Evolutionary conservation across 2,113 vertebrate species (phyloP).

Genomic region (Stictonetta naevosa): DNA sequence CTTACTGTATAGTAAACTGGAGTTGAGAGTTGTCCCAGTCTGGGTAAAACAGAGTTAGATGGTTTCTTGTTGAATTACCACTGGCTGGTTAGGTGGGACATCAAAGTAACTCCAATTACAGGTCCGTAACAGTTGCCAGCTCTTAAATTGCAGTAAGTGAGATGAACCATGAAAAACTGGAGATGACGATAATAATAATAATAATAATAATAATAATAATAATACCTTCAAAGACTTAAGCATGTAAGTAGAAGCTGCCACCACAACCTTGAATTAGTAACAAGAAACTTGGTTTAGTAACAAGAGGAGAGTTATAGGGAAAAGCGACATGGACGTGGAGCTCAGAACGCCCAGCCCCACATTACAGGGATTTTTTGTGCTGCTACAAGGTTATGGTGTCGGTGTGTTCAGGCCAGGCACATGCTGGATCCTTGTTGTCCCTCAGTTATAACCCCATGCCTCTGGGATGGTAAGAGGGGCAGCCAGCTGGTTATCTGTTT

Average conservation of each 20-base stretch:
- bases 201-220: no score
- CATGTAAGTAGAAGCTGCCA: background rate
- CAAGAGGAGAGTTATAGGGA: background rate
- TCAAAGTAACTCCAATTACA: background rate
- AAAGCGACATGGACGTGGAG: background rate
- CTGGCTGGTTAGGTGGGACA: accelerated
- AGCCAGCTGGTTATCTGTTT: background rate
- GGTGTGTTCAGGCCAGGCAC: background rate
- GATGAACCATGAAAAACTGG: background rate
- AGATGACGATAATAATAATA: background rate
- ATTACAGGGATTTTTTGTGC: background rate
- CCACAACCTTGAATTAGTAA: background rate
- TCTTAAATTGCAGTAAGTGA: background rate
- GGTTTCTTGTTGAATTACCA: background rate
- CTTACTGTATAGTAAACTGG: accelerated
- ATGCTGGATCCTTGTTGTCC: background rate
- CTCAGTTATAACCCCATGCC: background rate
- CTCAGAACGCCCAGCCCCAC: background rate
- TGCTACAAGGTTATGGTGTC: accelerated
- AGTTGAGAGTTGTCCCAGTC: background rate
- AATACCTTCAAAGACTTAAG: background rate
- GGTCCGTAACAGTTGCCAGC: background rate
- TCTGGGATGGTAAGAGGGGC: background rate
- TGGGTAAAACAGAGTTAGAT: background rate
- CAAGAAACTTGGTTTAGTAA: background rate